phyloP scores from a whole-genome alignment of 2,888 invertebrate genomes.

The Drosophila anceps region DNA sequence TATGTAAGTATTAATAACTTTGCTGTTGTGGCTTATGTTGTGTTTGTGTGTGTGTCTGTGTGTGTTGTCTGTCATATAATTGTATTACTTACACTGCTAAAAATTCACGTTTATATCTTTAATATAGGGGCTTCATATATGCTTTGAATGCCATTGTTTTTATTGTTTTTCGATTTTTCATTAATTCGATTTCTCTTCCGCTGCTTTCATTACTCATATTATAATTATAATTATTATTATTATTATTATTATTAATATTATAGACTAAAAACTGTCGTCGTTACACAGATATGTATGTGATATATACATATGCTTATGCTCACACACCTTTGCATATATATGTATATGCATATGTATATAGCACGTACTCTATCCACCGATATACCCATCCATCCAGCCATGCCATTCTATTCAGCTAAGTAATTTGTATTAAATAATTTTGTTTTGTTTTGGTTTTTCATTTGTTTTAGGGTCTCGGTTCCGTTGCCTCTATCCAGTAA shows the following conservation, averaged over 20 bases:
- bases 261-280: slow-evolving; percentile 51
- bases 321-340: slow-evolving; percentile 41
- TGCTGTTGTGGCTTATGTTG: slow-evolving; percentile 27
- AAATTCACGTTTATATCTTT: slow-evolving; percentile 79
- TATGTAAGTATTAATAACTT: slow-evolving; percentile 24
- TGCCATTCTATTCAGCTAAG: slow-evolving; percentile 46
- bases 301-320: slow-evolving; percentile 42
- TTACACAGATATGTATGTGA: slow-evolving; percentile 30
- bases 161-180: slow-evolving; percentile 49
- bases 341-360: slow-evolving; percentile 39
- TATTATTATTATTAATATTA: slow-evolving; percentile 27
- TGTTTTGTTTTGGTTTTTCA: not conserved
- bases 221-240: slow-evolving; percentile 7
- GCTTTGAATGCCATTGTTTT: slow-evolving; percentile 47
- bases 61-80: slow-evolving; percentile 57
- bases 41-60: slow-evolving; percentile 41
- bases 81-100: slow-evolving; percentile 76
- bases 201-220: not conserved
- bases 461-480: slow-evolving; percentile 16
- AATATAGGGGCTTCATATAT: slow-evolving; percentile 72
- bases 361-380: slow-evolving; percentile 18
- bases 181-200: slow-evolving; percentile 16
- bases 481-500: slow-evolving; percentile 24
- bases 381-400: slow-evolving; percentile 7
- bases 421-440: slow-evolving; percentile 54